These are phyloP conservation scores for Pseudopodoces humilis DNA, from an alignment of 2,113 vertebrate species.

Conservation along the genomic window DNA sequence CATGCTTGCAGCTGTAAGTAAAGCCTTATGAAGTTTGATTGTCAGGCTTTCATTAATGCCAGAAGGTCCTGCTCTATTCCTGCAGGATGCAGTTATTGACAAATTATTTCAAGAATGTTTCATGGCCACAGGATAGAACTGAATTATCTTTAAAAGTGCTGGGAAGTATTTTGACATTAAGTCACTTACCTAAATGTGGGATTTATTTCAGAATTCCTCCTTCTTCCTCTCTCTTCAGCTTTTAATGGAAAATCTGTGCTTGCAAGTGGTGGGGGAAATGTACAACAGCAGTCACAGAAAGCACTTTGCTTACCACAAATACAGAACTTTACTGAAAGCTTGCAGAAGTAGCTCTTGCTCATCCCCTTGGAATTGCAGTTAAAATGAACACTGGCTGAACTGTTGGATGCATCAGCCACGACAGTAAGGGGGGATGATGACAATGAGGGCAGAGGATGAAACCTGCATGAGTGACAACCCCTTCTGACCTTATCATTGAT, in stretches of 20 bases:
- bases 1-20: background rate
- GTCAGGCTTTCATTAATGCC: background rate
- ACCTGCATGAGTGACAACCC: rapidly evolving
- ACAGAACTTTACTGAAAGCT: background rate
- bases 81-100: background rate
- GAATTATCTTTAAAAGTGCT: background rate
- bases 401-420: background rate
- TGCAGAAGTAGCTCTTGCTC: rapidly evolving
- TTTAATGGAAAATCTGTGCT: background rate
- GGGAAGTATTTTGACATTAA: background rate
- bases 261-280: background rate
- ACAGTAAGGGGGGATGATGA: background rate
- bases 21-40: background rate
- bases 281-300: background rate
- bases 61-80: background rate
- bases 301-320: background rate
- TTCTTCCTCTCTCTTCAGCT: background rate
- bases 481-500: background rate
- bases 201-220: slow-evolving; percentile 6
- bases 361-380: background rate
- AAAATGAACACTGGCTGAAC: background rate
- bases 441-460: background rate
- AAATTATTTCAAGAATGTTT: slow-evolving; percentile 31
- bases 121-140: background rate
- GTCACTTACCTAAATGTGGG: background rate